phyloP scores from a whole-genome alignment of 2,797 vertebrate genomes.

The Macropodus opercularis region DNA sequence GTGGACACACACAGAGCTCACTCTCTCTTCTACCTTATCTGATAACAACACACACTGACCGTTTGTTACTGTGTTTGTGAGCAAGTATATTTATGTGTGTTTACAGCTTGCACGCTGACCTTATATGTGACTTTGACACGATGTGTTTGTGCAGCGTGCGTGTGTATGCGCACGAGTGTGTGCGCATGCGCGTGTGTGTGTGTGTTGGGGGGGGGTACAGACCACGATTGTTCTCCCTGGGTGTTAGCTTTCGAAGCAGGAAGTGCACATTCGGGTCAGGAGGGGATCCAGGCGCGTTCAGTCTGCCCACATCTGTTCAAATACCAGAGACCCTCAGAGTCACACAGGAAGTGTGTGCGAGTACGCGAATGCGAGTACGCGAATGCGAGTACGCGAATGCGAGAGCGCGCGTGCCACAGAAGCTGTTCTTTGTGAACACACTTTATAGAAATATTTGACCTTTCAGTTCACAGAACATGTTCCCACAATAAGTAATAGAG shows the following conservation, averaged over 20 bases:
- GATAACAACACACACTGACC: constrained; percentile 44
- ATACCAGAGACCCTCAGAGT: constrained; percentile 79
- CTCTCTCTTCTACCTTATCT: constrained; percentile 36
- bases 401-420: constrained; percentile 35
- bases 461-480: constrained; percentile 32
- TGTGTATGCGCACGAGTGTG: constrained; percentile 38
- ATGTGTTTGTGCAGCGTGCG: constrained; percentile 34
- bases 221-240: constrained; percentile 83
- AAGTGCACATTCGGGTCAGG: constrained; percentile 82
- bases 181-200: constrained; percentile 42
- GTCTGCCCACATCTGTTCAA: constrained; percentile 85
- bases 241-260: constrained; percentile 82
- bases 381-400: constrained; percentile 21
- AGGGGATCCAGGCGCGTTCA: constrained; percentile 70
- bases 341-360: constrained; percentile 68
- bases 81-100: constrained; percentile 46
- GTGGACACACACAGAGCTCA: neutral
- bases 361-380: constrained; percentile 20
- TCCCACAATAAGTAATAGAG: constrained; percentile 53
- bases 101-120: constrained; percentile 39
- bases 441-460: constrained; percentile 61
- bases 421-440: constrained; percentile 56
- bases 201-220: constrained; percentile 70
- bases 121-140: constrained; percentile 25
- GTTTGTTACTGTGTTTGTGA: constrained; percentile 23